A percentile compares a stretch with the other conserved stretches of the same genome.
phyloP scores from a whole-genome alignment of 2,113 vertebrate genomes.

The Rattus rattus region DNA sequence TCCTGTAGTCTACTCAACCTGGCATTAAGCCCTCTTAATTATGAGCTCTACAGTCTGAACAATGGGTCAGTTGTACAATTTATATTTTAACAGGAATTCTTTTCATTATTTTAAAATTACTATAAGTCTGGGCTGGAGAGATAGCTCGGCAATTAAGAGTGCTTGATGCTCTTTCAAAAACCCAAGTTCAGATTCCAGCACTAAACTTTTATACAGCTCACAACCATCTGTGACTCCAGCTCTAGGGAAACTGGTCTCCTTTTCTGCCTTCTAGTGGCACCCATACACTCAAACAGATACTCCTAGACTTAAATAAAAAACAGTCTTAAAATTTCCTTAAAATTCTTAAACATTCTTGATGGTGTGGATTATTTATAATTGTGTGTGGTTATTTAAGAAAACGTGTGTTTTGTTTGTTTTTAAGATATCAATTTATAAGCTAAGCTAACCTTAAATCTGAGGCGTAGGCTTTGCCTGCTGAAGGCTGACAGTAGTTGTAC shows the following conservation, averaged over 20 bases:
- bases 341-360: not conserved
- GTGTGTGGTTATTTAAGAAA: not conserved
- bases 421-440: not conserved
- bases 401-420: not conserved
- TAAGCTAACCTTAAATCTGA: not conserved
- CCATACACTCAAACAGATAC: not conserved
- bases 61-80: not conserved
- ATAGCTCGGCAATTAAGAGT: not conserved
- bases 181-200: not conserved
- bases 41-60: not conserved
- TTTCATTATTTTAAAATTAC: not conserved
- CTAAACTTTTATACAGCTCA: not conserved
- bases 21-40: not conserved
- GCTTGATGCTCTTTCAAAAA: not conserved
- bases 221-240: not conserved
- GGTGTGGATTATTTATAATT: slow-evolving; percentile 11
- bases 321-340: not conserved
- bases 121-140: not conserved
- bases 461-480: not conserved
- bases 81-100: slow-evolving; percentile 9
- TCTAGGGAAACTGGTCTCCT: no score
- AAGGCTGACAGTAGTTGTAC: not conserved
- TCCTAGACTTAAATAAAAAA: not conserved
- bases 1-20: not conserved
- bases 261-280: not conserved